A percentile compares a stretch with the other conserved stretches of the same genome.
Conservation (phyloP, 2,888 invertebrate genomes). For the Napeogenes inachia region DNA sequence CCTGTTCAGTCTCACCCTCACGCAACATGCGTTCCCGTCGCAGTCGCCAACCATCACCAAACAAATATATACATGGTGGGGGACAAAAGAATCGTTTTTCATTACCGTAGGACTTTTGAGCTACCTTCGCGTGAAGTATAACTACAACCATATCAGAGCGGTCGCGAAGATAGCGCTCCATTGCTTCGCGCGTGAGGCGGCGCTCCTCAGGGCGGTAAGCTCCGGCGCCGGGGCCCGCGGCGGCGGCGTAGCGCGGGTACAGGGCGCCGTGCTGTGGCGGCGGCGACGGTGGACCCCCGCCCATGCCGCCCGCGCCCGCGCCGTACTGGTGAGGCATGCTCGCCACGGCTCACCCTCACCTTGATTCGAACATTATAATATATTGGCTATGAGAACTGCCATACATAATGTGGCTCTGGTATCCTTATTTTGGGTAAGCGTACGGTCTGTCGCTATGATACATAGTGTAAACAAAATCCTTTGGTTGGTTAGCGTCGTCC, state of each 20-base stretch:
- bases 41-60: constrained; percentile 98
- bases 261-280: constrained; percentile 76
- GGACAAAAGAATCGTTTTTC: constrained; percentile 99
- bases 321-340: constrained; percentile 91
- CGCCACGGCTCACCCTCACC: constrained; percentile 70
- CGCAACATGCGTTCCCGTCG: constrained; percentile 95
- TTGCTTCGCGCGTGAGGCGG: constrained; percentile 91
- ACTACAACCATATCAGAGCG: constrained; percentile 97
- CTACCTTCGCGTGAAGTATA: constrained; percentile 99
- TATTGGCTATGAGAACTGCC: constrained; percentile 29
- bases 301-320: constrained; percentile 80
- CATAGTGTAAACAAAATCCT: constrained; percentile 35
- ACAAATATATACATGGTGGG: constrained; percentile 98
- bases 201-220: constrained; percentile 87
- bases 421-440: constrained; percentile 40
- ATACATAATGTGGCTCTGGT: constrained; percentile 37
- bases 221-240: constrained; percentile 76
- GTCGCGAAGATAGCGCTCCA: constrained; percentile 97
- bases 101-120: constrained; percentile 99
- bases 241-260: constrained; percentile 81
- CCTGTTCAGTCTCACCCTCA: constrained; percentile 92
- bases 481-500: constrained; percentile 39
- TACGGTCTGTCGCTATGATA: constrained; percentile 33
- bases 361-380: constrained; percentile 52
- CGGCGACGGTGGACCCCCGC: constrained; percentile 88